A percentile compares a stretch with the other conserved stretches of the same genome.
Conservation (phyloP, 1,140 invertebrate genomes). For the Rhagoletis zephyria region DNA sequence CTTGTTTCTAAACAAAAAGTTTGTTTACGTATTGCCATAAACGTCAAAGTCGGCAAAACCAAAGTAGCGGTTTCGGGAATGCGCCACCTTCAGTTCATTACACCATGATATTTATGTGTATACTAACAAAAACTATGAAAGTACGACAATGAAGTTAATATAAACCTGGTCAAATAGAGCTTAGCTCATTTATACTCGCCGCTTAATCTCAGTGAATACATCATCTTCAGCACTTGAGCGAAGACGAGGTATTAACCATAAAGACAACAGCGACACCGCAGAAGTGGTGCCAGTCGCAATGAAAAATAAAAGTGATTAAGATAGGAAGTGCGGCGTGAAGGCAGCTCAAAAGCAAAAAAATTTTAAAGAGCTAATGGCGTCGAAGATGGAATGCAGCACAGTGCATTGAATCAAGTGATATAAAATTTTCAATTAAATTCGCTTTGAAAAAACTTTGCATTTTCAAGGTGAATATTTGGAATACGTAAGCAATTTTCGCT, state of each 20-base stretch:
- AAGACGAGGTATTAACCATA: background rate
- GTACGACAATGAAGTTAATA: background rate
- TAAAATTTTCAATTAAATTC: too few species aligned
- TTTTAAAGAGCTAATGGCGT: background rate
- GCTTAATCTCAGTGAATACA: background rate
- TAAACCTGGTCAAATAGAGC: background rate
- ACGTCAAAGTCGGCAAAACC: too few species aligned
- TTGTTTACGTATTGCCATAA: too few species aligned
- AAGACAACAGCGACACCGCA: background rate
- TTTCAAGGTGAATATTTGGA: too few species aligned
- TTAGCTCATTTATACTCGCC: slow-evolving; percentile 3
- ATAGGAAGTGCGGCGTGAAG: background rate
- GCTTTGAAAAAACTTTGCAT: too few species aligned
- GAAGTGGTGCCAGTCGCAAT: background rate
- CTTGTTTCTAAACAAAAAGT: too few species aligned
- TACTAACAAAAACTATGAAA: background rate
- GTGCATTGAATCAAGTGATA: background rate
- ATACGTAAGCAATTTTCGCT: too few species aligned
- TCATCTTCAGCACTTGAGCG: slow-evolving; percentile 9
- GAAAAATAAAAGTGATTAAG: slow-evolving; percentile 27
- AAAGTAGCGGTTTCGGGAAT: too few species aligned
- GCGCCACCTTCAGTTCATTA: too few species aligned
- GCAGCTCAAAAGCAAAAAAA: background rate
- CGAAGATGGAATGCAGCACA: background rate
- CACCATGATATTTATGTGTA: too few species aligned